These are phyloP conservation scores for Trichoplusia ni DNA, from an alignment of 1,140 invertebrate genomes.

Conservation along the genomic window DNA sequence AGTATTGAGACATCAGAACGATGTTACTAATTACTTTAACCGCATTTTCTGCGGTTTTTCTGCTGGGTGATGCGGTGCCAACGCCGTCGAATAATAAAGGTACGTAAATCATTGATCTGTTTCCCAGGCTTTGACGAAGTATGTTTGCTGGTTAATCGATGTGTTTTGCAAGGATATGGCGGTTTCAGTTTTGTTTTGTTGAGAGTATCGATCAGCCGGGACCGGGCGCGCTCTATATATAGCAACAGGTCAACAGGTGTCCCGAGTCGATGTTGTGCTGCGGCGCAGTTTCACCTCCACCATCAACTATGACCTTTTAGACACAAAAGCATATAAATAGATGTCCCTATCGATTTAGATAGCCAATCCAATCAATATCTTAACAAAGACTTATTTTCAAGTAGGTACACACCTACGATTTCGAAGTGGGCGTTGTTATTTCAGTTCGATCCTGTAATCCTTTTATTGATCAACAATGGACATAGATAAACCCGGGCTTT, in stretches of 20 bases:
- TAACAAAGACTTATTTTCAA: background rate
- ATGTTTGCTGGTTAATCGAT: background rate
- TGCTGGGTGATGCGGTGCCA: constrained; percentile 56
- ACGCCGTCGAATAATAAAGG: constrained; percentile 69
- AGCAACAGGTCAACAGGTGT: constrained; percentile 80
- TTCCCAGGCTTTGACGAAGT: background rate
- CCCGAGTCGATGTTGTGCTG: constrained; percentile 51
- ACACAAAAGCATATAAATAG: constrained; percentile 33
- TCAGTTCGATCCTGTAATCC: too few species aligned
- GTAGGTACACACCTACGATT: background rate
- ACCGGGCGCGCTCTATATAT: constrained; percentile 67
- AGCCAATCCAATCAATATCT: background rate
- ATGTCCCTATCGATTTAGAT: background rate
- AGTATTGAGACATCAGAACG: constrained; percentile 33
- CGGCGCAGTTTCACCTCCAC: constrained; percentile 54
- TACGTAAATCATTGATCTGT: constrained; percentile 38
- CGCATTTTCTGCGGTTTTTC: constrained; percentile 71
- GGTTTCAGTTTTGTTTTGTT: constrained; percentile 48
- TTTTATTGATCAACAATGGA: too few species aligned
- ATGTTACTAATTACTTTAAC: constrained; percentile 67
- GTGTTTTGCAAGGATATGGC: constrained; percentile 3
- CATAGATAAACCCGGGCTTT: too few species aligned
- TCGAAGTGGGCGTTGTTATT: constrained; percentile 15
- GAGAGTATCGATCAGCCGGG: constrained; percentile 61
- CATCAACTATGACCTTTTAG: constrained; percentile 58